Percentiles rank a stretch among this genome's conserved stretches.
These are phyloP conservation scores for Vulpes lagopus DNA, from an alignment of 2,113 vertebrate genomes.

Conservation along the genomic window DNA sequence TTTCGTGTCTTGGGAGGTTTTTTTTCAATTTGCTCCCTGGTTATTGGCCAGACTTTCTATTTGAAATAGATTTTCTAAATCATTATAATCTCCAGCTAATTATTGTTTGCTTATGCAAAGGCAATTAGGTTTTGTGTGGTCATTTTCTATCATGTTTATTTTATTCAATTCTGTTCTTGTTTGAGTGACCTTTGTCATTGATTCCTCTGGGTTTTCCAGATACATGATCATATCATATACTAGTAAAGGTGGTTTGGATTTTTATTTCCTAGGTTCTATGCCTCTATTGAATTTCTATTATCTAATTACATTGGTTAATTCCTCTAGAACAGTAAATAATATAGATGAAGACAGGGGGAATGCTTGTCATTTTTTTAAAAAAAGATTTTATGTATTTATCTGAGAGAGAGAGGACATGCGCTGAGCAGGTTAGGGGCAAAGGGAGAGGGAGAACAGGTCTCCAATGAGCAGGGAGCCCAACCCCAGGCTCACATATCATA, in stretches of 20 bases:
- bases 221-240: background rate
- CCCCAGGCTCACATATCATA: too few relatives aligned
- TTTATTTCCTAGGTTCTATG: background rate
- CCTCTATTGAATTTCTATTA: background rate
- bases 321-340: background rate
- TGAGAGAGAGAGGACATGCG: too few relatives aligned
- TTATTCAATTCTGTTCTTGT: background rate
- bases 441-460: too few relatives aligned
- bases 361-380: background rate
- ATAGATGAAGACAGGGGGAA: background rate
- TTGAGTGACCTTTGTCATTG: background rate
- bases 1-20: too few relatives aligned
- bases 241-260: background rate
- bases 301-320: background rate
- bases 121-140: background rate
- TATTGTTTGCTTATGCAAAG: background rate
- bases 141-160: background rate
- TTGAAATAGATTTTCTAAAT: background rate
- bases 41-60: background rate
- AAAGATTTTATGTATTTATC: too few relatives aligned
- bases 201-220: background rate
- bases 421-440: too few relatives aligned
- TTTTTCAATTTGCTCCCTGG: too few relatives aligned
- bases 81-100: background rate
- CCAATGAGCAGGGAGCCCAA: too few relatives aligned